Conservation (phyloP, 2,888 invertebrate species). For the Lithophane socia region DNA sequence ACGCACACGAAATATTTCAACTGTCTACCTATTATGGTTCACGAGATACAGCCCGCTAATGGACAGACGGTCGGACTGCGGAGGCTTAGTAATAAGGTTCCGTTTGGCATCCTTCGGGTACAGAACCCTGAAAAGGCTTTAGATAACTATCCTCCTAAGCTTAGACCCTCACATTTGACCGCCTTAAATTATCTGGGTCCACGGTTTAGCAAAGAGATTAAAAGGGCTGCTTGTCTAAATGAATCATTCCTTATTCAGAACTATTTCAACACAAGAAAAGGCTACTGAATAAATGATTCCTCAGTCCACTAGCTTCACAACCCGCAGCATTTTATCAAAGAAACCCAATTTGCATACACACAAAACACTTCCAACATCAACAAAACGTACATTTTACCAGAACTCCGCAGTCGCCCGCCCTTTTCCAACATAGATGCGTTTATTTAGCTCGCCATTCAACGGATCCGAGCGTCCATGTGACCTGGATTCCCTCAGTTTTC, state of each 20-base stretch:
- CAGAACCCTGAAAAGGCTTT: not conserved
- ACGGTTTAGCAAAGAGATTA: not conserved
- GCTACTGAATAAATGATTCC: conserved; percentile 19
- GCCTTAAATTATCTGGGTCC: not conserved
- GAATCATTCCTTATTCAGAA: not conserved
- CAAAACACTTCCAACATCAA: conserved; percentile 40
- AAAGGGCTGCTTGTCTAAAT: not conserved
- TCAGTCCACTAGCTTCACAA: not conserved
- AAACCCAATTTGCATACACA: conserved; percentile 45
- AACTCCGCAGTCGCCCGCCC: conserved; percentile 35
- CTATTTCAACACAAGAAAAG: not conserved
- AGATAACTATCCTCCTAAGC: not conserved
- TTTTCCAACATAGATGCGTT: conserved; percentile 51
- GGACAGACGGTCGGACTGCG: too few relatives aligned
- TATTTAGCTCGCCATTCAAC: conserved; percentile 58
- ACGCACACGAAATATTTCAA: too few relatives aligned
- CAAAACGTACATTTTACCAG: conserved; percentile 24
- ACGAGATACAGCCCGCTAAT: too few relatives aligned
- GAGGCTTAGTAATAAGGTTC: too few relatives aligned
- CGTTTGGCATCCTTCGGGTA: too few relatives aligned
- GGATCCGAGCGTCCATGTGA: conserved; percentile 54
- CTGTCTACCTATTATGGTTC: too few relatives aligned
- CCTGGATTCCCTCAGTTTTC: conserved; percentile 66
- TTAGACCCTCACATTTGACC: not conserved
- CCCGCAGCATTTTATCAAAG: conserved; percentile 32